A percentile compares a stretch with the other conserved stretches of the same genome.
These are phyloP conservation scores for Sternotherus odoratus DNA, from an alignment of 2,797 vertebrate genomes.

Conservation along the genomic window DNA sequence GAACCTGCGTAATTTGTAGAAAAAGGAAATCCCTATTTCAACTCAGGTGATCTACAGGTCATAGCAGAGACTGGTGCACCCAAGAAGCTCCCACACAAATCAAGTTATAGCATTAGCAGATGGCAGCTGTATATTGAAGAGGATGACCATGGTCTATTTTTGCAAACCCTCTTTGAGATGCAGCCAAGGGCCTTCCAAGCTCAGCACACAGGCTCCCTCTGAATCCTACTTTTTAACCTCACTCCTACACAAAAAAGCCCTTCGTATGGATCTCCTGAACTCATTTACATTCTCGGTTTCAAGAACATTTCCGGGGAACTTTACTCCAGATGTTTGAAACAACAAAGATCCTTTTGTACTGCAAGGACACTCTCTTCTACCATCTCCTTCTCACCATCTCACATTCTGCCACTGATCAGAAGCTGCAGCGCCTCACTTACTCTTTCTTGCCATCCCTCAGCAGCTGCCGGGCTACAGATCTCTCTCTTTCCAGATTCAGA, in stretches of 20 bases:
- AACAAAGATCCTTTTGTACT: neutral
- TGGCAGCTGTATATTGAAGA: neutral
- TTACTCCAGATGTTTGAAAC: neutral
- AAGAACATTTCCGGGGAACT: neutral
- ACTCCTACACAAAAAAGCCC: neutral
- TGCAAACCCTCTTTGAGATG: neutral
- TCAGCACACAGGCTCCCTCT: neutral
- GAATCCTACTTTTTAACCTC: neutral
- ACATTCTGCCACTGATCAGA: neutral
- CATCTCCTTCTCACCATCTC: neutral
- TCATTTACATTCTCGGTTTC: neutral
- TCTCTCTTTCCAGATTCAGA: slow-evolving; percentile 87
- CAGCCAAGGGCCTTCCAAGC: neutral
- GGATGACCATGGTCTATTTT: neutral
- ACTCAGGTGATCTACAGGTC: neutral
- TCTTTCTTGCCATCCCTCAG: slow-evolving; percentile 90
- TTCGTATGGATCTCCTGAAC: neutral
- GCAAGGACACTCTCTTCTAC: neutral
- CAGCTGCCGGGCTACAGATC: slow-evolving; percentile 87
- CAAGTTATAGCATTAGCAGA: neutral
- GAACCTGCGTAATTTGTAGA: neutral
- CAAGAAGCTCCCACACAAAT: neutral
- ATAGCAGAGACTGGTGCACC: neutral
- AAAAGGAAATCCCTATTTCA: neutral
- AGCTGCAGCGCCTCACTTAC: slow-evolving; percentile 79